A percentile compares a stretch with the other conserved stretches of the same genome.
Evolutionary conservation across 1,140 invertebrate species (phyloP).

Genomic region (Holotrichia oblita): DNA sequence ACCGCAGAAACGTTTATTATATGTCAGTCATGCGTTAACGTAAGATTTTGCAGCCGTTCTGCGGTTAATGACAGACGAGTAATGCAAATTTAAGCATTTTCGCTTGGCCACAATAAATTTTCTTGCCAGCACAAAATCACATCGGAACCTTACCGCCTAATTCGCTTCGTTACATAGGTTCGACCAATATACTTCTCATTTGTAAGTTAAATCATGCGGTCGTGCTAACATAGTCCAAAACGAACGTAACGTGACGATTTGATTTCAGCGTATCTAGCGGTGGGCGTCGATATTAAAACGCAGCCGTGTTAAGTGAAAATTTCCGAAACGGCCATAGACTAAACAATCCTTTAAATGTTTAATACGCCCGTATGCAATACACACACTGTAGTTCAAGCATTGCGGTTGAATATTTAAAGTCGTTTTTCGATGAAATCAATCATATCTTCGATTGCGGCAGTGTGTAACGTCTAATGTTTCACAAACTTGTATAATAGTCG

Average conservation of each 20-base stretch:
- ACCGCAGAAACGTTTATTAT: not conserved
- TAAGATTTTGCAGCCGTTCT: not conserved
- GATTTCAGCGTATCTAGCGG: not conserved
- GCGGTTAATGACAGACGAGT: not conserved
- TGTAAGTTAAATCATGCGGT: slow-evolving; percentile 33
- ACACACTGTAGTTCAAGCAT: not conserved
- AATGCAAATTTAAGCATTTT: slow-evolving; percentile 15
- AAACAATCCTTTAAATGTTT: not conserved
- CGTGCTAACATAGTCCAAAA: slow-evolving; percentile 7
- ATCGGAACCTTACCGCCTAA: not conserved
- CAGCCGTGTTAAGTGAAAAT: not conserved
- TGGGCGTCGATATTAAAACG: not conserved
- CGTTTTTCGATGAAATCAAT: not conserved
- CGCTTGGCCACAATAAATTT: not conserved
- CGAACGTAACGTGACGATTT: slow-evolving; percentile 23
- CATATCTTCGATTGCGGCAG: too few species aligned
- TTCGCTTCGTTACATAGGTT: slow-evolving; percentile 9
- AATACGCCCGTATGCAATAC: not conserved
- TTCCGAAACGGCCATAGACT: slow-evolving; percentile 14
- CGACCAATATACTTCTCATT: slow-evolving; percentile 28
- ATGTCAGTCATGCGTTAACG: not conserved
- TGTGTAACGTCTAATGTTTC: too few species aligned
- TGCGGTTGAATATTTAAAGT: not conserved
- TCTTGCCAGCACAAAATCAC: not conserved
- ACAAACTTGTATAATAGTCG: too few species aligned